Conservation (phyloP, 2,113 vertebrate species). For the Montifringilla adamsi region DNA sequence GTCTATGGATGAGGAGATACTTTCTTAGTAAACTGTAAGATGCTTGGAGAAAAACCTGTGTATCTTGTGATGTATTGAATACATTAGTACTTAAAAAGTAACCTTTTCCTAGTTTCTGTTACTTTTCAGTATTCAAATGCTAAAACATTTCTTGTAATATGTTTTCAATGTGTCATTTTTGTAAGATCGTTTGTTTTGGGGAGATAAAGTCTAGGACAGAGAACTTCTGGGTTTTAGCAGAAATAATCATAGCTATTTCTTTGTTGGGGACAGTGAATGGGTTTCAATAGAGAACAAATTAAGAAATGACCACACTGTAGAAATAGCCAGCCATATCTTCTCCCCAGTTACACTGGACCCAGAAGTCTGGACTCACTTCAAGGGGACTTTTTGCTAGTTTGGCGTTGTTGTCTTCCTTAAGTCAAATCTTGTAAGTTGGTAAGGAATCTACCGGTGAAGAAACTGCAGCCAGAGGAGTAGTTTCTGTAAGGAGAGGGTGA, state of each 20-base stretch:
- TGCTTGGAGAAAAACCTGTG: not conserved
- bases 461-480: not conserved
- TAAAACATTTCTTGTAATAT: not conserved
- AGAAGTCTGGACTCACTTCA: not conserved
- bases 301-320: not conserved
- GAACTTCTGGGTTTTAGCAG: not conserved
- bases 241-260: not conserved
- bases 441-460: not conserved
- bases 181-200: not conserved
- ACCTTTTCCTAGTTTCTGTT: not conserved
- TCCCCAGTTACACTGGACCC: not conserved
- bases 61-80: not conserved
- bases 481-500: not conserved
- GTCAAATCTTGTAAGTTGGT: not conserved
- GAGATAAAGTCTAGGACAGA: not conserved
- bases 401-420: not conserved
- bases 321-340: not conserved
- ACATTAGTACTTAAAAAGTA: not conserved
- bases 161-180: not conserved
- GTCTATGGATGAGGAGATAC: not conserved
- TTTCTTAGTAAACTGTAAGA: not conserved
- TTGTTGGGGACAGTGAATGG: accelerated
- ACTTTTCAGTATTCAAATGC: not conserved
- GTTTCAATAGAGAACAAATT: not conserved
- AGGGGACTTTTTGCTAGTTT: not conserved